Percentiles rank a stretch among this genome's conserved stretches.
Evolutionary conservation across 2,797 vertebrate species (phyloP).

Genomic region (Taenioides sp.): DNA sequence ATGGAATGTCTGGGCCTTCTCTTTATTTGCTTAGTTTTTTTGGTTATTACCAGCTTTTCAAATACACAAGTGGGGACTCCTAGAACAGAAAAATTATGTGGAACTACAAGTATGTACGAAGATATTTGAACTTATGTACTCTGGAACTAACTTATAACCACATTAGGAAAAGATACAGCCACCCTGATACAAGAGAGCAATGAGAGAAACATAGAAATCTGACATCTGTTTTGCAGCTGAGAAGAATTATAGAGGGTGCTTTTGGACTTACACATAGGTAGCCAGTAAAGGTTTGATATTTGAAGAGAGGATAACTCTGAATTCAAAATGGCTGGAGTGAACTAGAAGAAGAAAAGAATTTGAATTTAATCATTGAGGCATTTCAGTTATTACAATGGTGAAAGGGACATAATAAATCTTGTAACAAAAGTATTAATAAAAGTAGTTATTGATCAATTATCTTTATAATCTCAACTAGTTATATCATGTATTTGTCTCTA

Average conservation of each 20-base stretch:
- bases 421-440: not conserved
- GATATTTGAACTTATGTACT: not conserved
- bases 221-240: slow-evolving; percentile 75
- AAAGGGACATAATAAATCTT: no score
- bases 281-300: slow-evolving; percentile 38
- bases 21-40: slow-evolving; percentile 34
- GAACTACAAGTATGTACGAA: not conserved
- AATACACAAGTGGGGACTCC: slow-evolving; percentile 14
- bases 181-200: slow-evolving; percentile 23
- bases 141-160: not conserved
- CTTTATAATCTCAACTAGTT: not conserved
- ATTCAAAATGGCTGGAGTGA: slow-evolving; percentile 46
- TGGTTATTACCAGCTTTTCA: slow-evolving; percentile 30
- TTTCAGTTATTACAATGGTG: not conserved
- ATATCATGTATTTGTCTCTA: no score
- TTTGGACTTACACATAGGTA: slow-evolving; percentile 50
- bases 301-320: slow-evolving; percentile 49
- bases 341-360: slow-evolving; percentile 56
- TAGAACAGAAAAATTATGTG: not conserved
- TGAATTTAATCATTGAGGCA: not conserved
- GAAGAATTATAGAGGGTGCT: slow-evolving; percentile 50
- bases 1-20: slow-evolving; percentile 29
- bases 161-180: slow-evolving; percentile 9
- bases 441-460: not conserved
- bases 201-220: slow-evolving; percentile 24